These are phyloP conservation scores for Campylorhamphus procurvoides DNA, from an alignment of 2,113 vertebrate species.

Conservation along the genomic window DNA sequence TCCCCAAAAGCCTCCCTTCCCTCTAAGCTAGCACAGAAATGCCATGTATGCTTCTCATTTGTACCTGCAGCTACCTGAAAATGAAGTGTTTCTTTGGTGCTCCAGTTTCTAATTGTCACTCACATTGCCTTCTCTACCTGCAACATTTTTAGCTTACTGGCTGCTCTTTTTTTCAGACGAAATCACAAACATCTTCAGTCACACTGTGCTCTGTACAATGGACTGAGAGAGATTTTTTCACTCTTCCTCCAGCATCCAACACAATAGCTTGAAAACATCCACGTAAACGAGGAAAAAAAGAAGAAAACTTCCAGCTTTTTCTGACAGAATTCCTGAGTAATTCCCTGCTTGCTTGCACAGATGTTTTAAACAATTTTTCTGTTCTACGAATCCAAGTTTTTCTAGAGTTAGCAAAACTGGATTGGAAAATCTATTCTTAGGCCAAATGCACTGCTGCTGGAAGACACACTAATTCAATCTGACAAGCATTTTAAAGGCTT, in stretches of 20 bases:
- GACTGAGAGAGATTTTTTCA: background rate
- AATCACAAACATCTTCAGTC: background rate
- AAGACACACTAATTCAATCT: slow-evolving; percentile 15
- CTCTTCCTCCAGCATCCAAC: background rate
- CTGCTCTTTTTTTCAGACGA: background rate
- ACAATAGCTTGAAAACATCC: background rate
- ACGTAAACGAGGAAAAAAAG: background rate
- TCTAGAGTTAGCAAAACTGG: background rate
- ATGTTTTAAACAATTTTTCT: background rate
- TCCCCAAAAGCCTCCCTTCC: background rate
- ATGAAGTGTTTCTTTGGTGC: background rate
- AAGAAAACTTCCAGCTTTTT: background rate
- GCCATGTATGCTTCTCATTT: background rate
- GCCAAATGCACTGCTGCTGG: background rate
- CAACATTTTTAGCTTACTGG: background rate
- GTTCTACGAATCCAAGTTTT: background rate
- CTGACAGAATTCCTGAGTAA: background rate
- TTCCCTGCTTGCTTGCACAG: background rate
- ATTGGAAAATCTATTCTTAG: background rate
- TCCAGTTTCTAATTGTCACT: background rate
- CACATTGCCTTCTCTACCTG: background rate
- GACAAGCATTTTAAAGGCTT: slow-evolving; percentile 42
- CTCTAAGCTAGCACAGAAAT: background rate
- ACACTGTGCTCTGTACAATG: background rate
- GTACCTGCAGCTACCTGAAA: background rate